phyloP scores from a whole-genome alignment of 2,797 vertebrate species.

The Labeo calbasu region DNA sequence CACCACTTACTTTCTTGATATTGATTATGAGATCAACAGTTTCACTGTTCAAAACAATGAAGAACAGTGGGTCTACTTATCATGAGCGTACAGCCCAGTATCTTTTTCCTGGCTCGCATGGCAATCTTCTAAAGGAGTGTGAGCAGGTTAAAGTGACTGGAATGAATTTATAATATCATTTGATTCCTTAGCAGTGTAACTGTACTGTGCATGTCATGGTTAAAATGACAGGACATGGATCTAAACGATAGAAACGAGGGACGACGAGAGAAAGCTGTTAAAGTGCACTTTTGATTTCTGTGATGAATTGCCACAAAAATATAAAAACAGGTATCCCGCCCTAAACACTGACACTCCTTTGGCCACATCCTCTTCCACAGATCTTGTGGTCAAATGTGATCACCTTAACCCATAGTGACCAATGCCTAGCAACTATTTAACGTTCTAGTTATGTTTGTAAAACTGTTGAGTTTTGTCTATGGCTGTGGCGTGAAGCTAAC shows the following conservation, averaged over 20 bases:
- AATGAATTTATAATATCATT: slow-evolving; percentile 21
- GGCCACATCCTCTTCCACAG: slow-evolving; percentile 35
- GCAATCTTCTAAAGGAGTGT: slow-evolving; percentile 12
- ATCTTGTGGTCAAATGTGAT: slow-evolving; percentile 43
- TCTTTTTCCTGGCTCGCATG: background rate
- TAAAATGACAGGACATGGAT: background rate
- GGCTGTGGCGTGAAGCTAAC: slow-evolving; percentile 81
- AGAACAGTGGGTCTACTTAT: slow-evolving; percentile 4
- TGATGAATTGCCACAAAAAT: slow-evolving; percentile 36
- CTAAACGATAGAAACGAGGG: background rate
- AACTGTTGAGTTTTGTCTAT: slow-evolving; percentile 75
- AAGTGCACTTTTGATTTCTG: slow-evolving; percentile 49
- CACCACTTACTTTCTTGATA: slow-evolving; percentile 5
- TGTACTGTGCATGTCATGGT: slow-evolving; percentile 12
- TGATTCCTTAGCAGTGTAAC: background rate
- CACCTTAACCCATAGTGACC: slow-evolving; percentile 52
- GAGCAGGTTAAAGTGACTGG: slow-evolving; percentile 15
- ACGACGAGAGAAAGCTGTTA: background rate
- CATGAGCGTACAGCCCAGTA: background rate
- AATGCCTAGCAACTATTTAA: slow-evolving; percentile 74
- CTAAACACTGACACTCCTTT: slow-evolving; percentile 25
- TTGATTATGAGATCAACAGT: slow-evolving; percentile 1
- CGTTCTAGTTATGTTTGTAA: slow-evolving; percentile 79
- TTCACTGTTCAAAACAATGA: slow-evolving; percentile 4
- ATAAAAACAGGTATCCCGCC: slow-evolving; percentile 16